Percentiles rank a stretch among this genome's conserved stretches.
Evolutionary conservation across 2,113 vertebrate species (phyloP).

Genomic region (Brachyhypopomus gauderio): DNA sequence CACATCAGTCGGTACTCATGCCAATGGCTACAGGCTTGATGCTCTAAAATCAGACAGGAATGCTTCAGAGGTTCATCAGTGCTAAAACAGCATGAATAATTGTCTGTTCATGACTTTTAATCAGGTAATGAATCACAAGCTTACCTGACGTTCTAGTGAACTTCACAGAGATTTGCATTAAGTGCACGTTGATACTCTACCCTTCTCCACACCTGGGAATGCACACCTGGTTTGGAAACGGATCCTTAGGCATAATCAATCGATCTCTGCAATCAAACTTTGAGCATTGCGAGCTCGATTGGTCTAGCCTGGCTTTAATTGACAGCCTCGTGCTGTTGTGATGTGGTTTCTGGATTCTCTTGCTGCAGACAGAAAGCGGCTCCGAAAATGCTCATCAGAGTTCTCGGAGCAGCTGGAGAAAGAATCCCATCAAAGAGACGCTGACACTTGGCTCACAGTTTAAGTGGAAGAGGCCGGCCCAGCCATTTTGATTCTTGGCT

Average conservation of each 20-base stretch:
- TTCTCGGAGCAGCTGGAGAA: not conserved
- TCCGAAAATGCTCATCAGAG: not conserved
- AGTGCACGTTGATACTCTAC: no score
- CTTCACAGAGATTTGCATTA: no score
- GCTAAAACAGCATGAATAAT: not conserved
- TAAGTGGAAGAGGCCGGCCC: constrained; percentile 14
- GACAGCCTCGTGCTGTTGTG: not conserved
- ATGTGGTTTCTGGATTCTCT: not conserved
- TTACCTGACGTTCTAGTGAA: no score
- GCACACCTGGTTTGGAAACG: not conserved
- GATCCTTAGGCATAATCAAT: not conserved
- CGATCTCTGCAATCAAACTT: not conserved
- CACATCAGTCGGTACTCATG: not conserved
- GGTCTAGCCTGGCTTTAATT: not conserved
- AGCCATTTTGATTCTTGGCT: constrained; percentile 7
- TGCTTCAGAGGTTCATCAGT: not conserved
- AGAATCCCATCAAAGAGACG: constrained; percentile 1
- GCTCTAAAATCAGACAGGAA: not conserved
- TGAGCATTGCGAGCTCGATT: not conserved
- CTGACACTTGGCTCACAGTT: constrained; percentile 17
- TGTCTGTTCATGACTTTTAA: not conserved
- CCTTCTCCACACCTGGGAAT: not conserved
- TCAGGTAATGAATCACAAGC: no score
- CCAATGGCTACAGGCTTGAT: not conserved
- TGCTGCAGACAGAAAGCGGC: not conserved